phyloP scores from a whole-genome alignment of 2,113 vertebrate genomes.

The Paradoxurus hermaphroditus region DNA sequence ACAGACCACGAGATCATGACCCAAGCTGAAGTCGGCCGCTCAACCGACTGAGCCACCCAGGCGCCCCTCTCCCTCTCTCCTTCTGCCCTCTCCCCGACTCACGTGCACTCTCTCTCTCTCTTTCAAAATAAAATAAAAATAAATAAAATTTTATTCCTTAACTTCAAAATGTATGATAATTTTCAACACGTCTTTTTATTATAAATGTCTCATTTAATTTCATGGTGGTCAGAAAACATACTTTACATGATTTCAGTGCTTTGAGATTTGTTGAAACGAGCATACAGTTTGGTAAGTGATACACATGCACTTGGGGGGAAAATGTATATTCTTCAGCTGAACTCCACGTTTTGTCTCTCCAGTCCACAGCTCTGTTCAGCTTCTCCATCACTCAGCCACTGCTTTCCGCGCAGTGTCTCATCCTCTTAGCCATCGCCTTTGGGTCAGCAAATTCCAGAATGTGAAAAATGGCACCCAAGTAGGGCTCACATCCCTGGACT shows the following conservation, averaged over 20 bases:
- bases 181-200: neutral
- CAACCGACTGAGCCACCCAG: too few species aligned
- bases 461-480: neutral
- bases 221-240: neutral
- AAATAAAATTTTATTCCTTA: neutral
- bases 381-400: too few species aligned
- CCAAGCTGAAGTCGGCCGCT: too few species aligned
- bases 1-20: too few species aligned
- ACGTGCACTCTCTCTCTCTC: too few species aligned
- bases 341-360: neutral
- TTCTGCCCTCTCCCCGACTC: too few species aligned
- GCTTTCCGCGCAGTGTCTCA: too few species aligned
- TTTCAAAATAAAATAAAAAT: too few species aligned
- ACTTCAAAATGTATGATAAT: neutral
- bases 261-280: neutral
- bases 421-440: neutral
- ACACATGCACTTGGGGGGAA: neutral
- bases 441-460: neutral
- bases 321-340: neutral
- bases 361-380: too few species aligned
- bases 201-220: neutral
- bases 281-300: neutral
- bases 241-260: neutral
- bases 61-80: too few species aligned
- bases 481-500: neutral